Evolutionary conservation across 1,140 invertebrate genomes (phyloP).

Genomic region (Scylla paramamosain): DNA sequence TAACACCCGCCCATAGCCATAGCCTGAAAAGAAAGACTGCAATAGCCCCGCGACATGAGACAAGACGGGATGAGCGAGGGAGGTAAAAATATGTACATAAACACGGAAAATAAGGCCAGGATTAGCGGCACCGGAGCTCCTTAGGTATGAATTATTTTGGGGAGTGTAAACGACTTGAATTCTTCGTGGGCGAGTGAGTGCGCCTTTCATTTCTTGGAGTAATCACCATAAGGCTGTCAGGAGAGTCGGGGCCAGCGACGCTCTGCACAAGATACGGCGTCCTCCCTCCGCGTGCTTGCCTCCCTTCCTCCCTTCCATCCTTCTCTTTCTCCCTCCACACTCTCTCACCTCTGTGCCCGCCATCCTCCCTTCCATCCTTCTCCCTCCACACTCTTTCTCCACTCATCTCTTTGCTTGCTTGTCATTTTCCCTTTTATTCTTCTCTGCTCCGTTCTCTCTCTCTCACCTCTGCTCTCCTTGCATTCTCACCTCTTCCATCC

Average conservation of each 20-base stretch:
- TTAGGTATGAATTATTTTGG: constrained; percentile 42
- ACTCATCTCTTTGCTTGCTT: too few species aligned
- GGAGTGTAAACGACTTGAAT: constrained; percentile 48
- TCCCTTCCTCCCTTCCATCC: not conserved
- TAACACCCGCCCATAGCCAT: too few species aligned
- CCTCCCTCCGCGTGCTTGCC: not conserved
- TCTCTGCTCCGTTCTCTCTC: too few species aligned
- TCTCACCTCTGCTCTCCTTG: too few species aligned
- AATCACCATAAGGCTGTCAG: constrained; percentile 16
- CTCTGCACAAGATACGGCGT: not conserved
- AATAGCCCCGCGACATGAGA: not conserved
- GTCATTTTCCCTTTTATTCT: too few species aligned
- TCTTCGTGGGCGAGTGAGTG: constrained; percentile 24
- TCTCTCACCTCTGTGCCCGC: not conserved
- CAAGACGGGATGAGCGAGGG: not conserved
- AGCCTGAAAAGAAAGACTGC: too few species aligned
- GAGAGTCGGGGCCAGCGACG: not conserved
- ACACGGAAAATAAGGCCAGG: not conserved
- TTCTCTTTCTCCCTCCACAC: not conserved
- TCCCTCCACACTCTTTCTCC: too few species aligned
- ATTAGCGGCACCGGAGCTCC: not conserved
- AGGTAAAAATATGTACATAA: not conserved
- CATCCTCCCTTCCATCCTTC: not conserved
- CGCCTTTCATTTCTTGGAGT: constrained; percentile 42
- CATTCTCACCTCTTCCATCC: too few species aligned